Evolutionary conservation across 2,797 vertebrate genomes (phyloP).

Genomic region (Catamblyrhynchus diadema): DNA sequence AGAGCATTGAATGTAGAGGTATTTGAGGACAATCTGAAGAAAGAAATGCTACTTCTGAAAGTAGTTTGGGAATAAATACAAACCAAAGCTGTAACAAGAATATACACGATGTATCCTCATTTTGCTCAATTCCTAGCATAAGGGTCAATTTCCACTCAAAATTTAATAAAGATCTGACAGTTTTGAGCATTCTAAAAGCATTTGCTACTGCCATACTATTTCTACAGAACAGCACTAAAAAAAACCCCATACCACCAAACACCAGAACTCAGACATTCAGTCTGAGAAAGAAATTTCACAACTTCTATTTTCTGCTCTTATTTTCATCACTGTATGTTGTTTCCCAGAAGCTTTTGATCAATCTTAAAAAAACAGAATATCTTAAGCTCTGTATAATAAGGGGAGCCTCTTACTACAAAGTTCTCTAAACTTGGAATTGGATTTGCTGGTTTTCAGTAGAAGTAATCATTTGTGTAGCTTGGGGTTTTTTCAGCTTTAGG

Average conservation of each 20-base stretch:
- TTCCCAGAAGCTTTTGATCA: neutral
- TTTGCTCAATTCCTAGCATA: neutral
- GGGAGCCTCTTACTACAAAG: neutral
- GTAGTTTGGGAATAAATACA: neutral
- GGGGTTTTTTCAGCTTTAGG: neutral
- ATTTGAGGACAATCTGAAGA: neutral
- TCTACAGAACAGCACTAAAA: neutral
- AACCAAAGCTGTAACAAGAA: neutral
- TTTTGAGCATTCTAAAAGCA: neutral
- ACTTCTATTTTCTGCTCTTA: neutral
- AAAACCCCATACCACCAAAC: accelerated
- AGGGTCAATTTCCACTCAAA: neutral
- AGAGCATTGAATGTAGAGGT: neutral
- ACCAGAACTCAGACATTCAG: neutral
- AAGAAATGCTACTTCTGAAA: neutral
- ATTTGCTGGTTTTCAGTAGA: neutral
- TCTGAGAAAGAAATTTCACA: neutral
- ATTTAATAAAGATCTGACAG: neutral
- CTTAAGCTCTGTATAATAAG: neutral
- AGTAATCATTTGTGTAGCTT: neutral
- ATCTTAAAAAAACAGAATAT: neutral
- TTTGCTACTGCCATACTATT: neutral
- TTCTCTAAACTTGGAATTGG: neutral
- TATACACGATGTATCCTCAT: neutral
- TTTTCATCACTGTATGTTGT: neutral